phyloP scores from a whole-genome alignment of 2,888 invertebrate genomes.

The Bursaphelenchus okinawaensis region DNA sequence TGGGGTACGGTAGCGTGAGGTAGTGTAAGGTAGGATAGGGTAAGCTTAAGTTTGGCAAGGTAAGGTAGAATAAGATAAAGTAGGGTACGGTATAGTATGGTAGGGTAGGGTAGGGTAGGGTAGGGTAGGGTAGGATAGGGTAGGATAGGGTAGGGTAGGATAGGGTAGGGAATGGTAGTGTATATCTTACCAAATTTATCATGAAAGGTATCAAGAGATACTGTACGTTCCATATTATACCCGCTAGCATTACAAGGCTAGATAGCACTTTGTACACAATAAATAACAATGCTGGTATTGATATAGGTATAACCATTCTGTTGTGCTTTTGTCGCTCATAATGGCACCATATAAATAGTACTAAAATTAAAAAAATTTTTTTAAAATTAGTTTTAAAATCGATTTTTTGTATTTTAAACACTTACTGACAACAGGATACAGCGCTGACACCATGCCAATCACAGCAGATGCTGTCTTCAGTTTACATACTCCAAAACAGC shows the following conservation, averaged over 20 bases:
- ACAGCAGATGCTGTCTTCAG: slow-evolving; percentile 38
- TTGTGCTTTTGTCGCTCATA: slow-evolving; percentile 15
- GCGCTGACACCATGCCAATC: slow-evolving; percentile 28
- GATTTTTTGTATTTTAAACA: no score
- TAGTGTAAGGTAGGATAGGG: no score
- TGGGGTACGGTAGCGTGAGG: no score
- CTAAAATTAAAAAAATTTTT: slow-evolving; percentile 19
- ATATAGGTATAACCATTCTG: slow-evolving; percentile 11
- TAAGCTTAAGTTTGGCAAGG: no score
- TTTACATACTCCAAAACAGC: slow-evolving; percentile 42
- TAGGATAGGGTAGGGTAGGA: no score
- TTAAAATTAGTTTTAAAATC: no score
- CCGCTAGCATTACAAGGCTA: slow-evolving; percentile 34
- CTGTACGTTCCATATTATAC: slow-evolving; percentile 37
- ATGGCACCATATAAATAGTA: slow-evolving; percentile 5
- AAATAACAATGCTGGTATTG: slow-evolving; percentile 10
- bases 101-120: no score
- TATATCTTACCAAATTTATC: slow-evolving; percentile 25
- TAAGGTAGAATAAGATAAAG: background rate
- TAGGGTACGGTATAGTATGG: no score
- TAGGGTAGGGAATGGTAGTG: background rate
- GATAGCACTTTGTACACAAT: slow-evolving; percentile 14
- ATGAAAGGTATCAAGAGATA: slow-evolving; percentile 38
- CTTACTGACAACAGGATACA: slow-evolving; percentile 14
- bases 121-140: no score